Evolutionary conservation across 2,113 vertebrate genomes (phyloP).

Genomic region (Tragelaphus scriptus): DNA sequence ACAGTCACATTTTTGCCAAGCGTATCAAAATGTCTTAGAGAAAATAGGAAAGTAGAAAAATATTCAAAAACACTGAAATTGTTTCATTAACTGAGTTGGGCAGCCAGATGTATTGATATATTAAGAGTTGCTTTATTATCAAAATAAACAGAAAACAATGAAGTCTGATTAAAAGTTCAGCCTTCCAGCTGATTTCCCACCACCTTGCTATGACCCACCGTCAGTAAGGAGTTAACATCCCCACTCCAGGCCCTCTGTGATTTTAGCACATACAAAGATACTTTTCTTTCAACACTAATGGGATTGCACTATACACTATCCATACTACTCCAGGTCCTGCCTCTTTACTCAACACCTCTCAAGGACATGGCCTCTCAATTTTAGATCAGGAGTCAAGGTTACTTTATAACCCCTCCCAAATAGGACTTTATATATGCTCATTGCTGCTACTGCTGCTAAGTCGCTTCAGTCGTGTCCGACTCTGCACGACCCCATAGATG

Average conservation of each 20-base stretch:
- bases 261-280: background rate
- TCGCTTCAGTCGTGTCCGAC: too few relatives aligned
- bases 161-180: conserved; percentile 1
- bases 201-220: background rate
- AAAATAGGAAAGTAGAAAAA: background rate
- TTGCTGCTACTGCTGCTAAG: background rate
- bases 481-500: too few relatives aligned
- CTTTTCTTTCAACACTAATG: background rate
- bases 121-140: conserved; percentile 11
- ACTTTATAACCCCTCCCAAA: background rate
- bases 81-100: background rate
- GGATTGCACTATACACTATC: background rate
- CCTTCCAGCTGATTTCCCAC: background rate
- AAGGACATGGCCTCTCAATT: background rate
- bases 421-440: background rate
- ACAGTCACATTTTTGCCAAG: background rate
- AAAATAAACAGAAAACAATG: background rate
- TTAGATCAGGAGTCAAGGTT: conserved; percentile 15
- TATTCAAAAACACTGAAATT: background rate
- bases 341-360: background rate
- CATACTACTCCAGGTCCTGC: background rate
- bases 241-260: background rate
- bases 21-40: background rate
- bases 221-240: background rate
- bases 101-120: background rate